Evolutionary conservation across 2,113 vertebrate genomes (phyloP).

Genomic region (Lagenorhynchus albirostris): DNA sequence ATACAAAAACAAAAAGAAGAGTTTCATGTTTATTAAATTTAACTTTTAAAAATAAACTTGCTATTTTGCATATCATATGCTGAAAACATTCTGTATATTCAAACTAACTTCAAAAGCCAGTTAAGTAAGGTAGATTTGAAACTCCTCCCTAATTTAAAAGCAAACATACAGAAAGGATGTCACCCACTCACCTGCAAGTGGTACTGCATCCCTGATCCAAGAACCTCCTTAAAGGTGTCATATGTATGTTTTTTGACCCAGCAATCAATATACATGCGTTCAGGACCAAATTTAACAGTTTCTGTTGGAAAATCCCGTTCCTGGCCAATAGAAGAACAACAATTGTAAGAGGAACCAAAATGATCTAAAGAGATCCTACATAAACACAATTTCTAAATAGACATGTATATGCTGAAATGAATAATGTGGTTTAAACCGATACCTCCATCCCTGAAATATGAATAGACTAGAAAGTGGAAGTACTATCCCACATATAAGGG

Average conservation of each 20-base stretch:
- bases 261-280: conserved; percentile 97
- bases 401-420: neutral
- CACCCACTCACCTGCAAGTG: conserved; percentile 91
- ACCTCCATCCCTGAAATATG: neutral
- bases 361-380: neutral
- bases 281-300: conserved; percentile 95
- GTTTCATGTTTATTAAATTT: neutral
- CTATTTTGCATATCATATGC: neutral
- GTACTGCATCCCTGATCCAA: conserved; percentile 97
- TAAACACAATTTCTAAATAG: neutral
- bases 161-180: neutral
- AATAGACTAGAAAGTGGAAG: neutral
- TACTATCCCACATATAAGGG: neutral
- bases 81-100: neutral
- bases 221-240: conserved; percentile 92
- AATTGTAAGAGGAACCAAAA: neutral
- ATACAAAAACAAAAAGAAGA: neutral
- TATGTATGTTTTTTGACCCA: conserved; percentile 97
- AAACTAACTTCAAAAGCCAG: neutral
- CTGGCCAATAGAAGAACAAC: conserved; percentile 75
- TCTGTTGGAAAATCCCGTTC: conserved; percentile 94
- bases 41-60: neutral
- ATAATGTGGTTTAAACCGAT: neutral
- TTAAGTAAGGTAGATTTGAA: neutral
- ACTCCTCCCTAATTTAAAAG: neutral